Conservation (phyloP, 2,888 invertebrate species). For the Fragum whitleyi region DNA sequence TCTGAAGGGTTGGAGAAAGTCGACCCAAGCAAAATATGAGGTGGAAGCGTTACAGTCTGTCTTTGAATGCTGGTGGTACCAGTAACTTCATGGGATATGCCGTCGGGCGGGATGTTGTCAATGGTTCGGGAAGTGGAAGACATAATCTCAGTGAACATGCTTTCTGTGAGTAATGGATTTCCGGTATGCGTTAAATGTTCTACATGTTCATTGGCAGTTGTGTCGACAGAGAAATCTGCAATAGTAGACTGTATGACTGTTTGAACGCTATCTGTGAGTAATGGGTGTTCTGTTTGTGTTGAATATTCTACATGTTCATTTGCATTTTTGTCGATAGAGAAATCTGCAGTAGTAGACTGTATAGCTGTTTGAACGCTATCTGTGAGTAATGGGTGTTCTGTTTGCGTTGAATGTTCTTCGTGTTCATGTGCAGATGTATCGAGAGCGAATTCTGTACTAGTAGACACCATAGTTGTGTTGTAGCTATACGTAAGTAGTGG, state of each 20-base stretch:
- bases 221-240: background rate
- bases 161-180: too few species aligned
- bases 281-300: background rate
- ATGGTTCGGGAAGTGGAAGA: too few species aligned
- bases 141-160: too few species aligned
- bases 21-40: background rate
- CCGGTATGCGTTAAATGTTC: too few species aligned
- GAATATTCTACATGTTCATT: background rate
- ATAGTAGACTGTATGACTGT: background rate
- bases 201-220: background rate
- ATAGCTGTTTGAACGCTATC: background rate
- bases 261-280: background rate
- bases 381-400: background rate
- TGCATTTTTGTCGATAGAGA: background rate
- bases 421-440: background rate
- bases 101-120: background rate
- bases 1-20: background rate
- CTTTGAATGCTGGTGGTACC: background rate
- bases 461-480: background rate
- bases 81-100: background rate
- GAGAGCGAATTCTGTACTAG: too few species aligned
- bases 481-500: background rate
- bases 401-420: background rate
- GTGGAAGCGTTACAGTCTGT: background rate
- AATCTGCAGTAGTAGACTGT: too few species aligned